Base-by-base conservation (phyloP, 2,888 invertebrate genomes). In the Chouioia cunea region DNA sequence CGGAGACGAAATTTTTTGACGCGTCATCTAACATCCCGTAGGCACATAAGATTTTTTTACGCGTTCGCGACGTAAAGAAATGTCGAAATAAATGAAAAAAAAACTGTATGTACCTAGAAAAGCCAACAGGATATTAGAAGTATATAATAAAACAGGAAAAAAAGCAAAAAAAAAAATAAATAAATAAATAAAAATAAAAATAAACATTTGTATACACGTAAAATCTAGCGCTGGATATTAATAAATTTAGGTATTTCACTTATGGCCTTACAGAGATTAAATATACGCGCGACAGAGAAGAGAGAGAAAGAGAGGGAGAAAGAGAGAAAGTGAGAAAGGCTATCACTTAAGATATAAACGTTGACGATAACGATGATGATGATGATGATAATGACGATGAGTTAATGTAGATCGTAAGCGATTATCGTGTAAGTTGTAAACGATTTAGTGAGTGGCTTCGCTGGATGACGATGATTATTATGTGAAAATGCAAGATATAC, bases 181-280 rank as follows among this genome's bases (percentile, higher is more conserved):
- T 78, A n/a, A n/a, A n/a, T n/a, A 65, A 60, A 27, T 58, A 43
- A 67, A 73, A 73, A 78, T 74, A 76, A 77, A 78, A 78, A 77
- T 74, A 78, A 56, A 70, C 68, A 63, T 64, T 57, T 60, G 48
- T 62, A 67, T 68, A 62, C 48, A 48, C 52, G 48, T 52, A 57
- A 59, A 65, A 76, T 75, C 70, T 78, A 78, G 76, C 75, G 78
- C 79, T 79, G 78, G 76, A 77, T 78, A 79, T 76, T 74, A n/a
- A 77, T 77, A 78, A 78, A 77, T 80, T 81, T 79, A 81, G 79
- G 78, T 79, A 81, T 78, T 80, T 81, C 82, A 82, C 81, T 81
- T 81, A 82, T 82, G 82, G 81, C 81, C 82, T 82, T 82, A 82
- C 79, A 76, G 75, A 77, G 77, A 79, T 77, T 78, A 77, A 75